Conservation (phyloP, 35 echinoderm and acorn worm species). For the Eucidaris tribuloides region DNA sequence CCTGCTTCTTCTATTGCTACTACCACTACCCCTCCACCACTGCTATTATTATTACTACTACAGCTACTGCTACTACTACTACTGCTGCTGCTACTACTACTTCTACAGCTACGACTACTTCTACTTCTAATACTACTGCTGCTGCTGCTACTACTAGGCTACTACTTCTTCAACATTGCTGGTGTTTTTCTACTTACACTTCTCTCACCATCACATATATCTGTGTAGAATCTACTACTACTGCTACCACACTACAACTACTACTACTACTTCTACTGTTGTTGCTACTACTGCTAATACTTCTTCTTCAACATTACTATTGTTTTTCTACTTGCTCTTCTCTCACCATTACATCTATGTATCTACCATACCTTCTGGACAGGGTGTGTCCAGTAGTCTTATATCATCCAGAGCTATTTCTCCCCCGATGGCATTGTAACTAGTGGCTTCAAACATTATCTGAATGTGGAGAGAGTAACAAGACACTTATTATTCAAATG, state of each 20-base stretch:
- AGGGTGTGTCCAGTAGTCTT: not conserved
- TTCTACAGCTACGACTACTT: too few species aligned
- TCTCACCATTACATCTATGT: not conserved
- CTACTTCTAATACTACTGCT: too few species aligned
- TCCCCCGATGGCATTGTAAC: slow-evolving; percentile 1
- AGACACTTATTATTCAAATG: not conserved
- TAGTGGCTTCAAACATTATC: slow-evolving; percentile 38
- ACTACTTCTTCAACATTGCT: too few species aligned
- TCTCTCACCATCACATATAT: not conserved
- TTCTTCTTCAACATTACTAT: not conserved
- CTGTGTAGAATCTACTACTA: not conserved
- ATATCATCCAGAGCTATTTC: slow-evolving; percentile 51
- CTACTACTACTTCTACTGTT: not conserved
- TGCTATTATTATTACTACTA: too few species aligned
- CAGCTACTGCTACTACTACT: too few species aligned
- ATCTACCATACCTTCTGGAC: slow-evolving; percentile 21
- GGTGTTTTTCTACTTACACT: not conserved
- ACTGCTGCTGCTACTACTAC: too few species aligned
- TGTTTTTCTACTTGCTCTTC: not conserved
- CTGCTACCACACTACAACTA: not conserved
- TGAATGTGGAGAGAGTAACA: not conserved
- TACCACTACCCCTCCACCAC: too few species aligned
- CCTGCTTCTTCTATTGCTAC: too few species aligned
- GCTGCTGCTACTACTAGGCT: too few species aligned
- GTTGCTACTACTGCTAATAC: not conserved